These are phyloP conservation scores for Platypus cylindrus DNA, from an alignment of 2,888 invertebrate genomes.

Conservation along the genomic window DNA sequence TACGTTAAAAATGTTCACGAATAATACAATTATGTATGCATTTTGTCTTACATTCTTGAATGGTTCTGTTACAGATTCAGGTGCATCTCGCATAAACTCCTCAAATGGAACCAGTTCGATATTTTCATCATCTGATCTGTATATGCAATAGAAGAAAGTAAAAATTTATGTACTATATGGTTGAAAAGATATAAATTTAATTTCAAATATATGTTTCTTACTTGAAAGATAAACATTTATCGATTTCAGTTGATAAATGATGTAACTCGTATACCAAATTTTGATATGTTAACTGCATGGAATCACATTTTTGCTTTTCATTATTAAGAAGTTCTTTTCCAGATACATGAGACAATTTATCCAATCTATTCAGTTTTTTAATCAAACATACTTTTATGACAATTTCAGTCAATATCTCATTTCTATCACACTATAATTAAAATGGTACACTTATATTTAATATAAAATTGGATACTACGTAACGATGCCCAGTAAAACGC, in stretches of 20 bases:
- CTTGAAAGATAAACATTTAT: constrained; percentile 89
- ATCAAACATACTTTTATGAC: constrained; percentile 67
- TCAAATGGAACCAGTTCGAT: constrained; percentile 76
- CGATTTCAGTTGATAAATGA: constrained; percentile 88
- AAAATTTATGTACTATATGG: neutral
- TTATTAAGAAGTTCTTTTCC: constrained; percentile 69
- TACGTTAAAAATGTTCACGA: neutral
- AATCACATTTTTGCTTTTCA: constrained; percentile 81
- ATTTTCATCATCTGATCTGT: constrained; percentile 81
- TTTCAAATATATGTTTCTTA: constrained; percentile 28
- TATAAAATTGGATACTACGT: too few species aligned
- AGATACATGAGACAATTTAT: constrained; percentile 75
- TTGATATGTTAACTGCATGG: constrained; percentile 78
- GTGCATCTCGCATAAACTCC: constrained; percentile 73
- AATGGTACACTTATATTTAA: too few species aligned
- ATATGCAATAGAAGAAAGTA: constrained; percentile 9
- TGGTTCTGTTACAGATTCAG: constrained; percentile 36
- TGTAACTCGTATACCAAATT: constrained; percentile 89
- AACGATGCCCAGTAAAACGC: too few species aligned
- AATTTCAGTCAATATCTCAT: constrained; percentile 60
- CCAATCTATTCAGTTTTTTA: constrained; percentile 81
- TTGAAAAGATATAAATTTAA: neutral
- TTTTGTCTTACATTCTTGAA: constrained; percentile 23
- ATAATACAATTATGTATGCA: neutral
- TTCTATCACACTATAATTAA: too few species aligned